phyloP scores from a whole-genome alignment of 2,888 invertebrate species.

The Lepetodrilus schrolli region DNA sequence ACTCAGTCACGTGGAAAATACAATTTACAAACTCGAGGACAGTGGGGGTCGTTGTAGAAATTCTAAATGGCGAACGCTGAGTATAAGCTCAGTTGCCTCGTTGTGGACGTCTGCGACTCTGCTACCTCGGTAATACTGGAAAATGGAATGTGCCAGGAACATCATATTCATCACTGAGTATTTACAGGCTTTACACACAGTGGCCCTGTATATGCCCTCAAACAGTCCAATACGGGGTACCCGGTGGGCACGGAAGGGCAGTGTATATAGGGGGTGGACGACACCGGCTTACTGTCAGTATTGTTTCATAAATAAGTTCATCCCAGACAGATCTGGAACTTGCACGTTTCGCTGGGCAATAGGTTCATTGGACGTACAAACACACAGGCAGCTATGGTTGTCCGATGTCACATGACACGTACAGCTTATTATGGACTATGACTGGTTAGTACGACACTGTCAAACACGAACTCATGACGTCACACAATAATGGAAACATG shows the following conservation, averaged over 20 bases:
- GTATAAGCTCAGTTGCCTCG: not conserved
- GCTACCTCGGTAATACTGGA: slow-evolving; percentile 4
- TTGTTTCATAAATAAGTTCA: not conserved
- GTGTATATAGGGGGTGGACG: not conserved
- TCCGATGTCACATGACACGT: not conserved
- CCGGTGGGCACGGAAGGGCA: not conserved
- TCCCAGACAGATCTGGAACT: slow-evolving; percentile 8
- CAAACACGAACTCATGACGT: not conserved
- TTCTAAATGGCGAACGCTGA: not conserved
- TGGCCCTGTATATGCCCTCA: too few species aligned
- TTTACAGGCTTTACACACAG: not conserved
- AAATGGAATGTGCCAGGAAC: not conserved
- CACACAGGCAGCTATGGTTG: slow-evolving; percentile 7
- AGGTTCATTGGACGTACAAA: not conserved
- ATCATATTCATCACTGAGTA: not conserved
- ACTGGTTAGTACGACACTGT: slow-evolving; percentile 17
- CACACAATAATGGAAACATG: not conserved
- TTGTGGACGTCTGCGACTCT: too few species aligned
- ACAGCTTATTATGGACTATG: too few species aligned
- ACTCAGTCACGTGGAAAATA: slow-evolving; percentile 11
- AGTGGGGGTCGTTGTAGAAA: not conserved
- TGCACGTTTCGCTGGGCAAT: slow-evolving; percentile 25
- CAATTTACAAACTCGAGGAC: slow-evolving; percentile 18
- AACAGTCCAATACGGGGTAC: too few species aligned
- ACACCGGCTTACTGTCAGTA: not conserved